phyloP scores from a whole-genome alignment of 2,113 vertebrate species.

The Myotis davidii region DNA sequence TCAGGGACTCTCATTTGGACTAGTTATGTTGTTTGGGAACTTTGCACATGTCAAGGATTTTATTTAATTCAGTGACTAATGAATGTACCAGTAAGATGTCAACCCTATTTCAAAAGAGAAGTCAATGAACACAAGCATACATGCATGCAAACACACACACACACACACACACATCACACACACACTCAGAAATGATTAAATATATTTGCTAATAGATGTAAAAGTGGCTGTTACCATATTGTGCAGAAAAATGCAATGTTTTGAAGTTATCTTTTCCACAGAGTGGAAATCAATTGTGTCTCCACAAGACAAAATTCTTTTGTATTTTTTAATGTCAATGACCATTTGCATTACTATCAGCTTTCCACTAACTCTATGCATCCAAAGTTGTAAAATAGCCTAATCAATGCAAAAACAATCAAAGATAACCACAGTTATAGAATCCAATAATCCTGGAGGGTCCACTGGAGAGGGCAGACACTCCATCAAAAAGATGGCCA shows the following conservation, averaged over 20 bases:
- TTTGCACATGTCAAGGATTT: slow-evolving; percentile 5
- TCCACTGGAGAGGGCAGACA: neutral
- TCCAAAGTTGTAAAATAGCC: neutral
- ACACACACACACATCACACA: neutral
- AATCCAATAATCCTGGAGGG: neutral
- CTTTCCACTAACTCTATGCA: neutral
- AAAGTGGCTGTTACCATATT: neutral
- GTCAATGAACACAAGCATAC: neutral
- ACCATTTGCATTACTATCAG: neutral
- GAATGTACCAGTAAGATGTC: neutral
- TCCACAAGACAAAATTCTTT: neutral
- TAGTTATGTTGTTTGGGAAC: neutral
- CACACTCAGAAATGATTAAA: neutral
- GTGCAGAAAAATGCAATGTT: neutral
- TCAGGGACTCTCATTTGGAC: neutral
- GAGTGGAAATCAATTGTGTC: neutral
- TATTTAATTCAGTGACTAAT: neutral
- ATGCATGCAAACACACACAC: neutral
- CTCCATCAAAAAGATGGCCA: neutral
- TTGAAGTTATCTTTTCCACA: neutral
- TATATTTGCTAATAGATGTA: neutral
- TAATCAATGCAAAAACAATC: neutral
- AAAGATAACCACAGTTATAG: neutral
- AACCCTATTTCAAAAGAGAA: neutral
- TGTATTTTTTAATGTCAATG: neutral